Evolutionary conservation across 2,113 vertebrate genomes (phyloP).

Genomic region (Limanda limanda): DNA sequence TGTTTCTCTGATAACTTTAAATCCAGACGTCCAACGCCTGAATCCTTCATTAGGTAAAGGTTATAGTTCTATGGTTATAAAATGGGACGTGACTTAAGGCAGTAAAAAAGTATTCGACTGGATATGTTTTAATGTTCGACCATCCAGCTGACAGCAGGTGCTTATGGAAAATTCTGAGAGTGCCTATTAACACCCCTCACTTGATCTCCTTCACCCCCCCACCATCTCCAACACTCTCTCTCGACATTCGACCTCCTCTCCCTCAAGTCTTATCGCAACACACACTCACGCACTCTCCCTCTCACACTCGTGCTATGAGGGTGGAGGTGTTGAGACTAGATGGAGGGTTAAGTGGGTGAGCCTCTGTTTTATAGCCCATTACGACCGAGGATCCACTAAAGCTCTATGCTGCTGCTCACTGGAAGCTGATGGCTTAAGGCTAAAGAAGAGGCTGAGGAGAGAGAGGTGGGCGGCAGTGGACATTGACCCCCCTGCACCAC

Average conservation of each 20-base stretch:
- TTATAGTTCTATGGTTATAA: too few relatives aligned
- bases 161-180: neutral
- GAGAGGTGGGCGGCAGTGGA: neutral
- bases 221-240: constrained; percentile 34
- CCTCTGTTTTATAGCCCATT: constrained; percentile 54
- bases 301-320: neutral
- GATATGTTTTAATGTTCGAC: too few relatives aligned
- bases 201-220: constrained; percentile 36
- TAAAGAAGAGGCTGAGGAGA: constrained; percentile 19
- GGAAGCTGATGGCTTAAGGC: constrained; percentile 41
- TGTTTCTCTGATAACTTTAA: too few relatives aligned
- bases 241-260: constrained; percentile 32
- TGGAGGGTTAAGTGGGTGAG: constrained; percentile 59
- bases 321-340: constrained; percentile 28
- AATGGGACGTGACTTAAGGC: neutral
- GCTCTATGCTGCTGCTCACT: neutral
- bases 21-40: too few relatives aligned
- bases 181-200: constrained; percentile 53
- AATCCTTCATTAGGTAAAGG: too few relatives aligned
- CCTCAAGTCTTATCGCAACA: constrained; percentile 14
- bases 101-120: neutral
- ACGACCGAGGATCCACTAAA: constrained; percentile 39
- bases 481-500: constrained; percentile 1
- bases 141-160: neutral
- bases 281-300: neutral